Evolutionary conservation across 2,113 vertebrate genomes (phyloP), one percentile per base, ranked within the genome.

Genomic region (Istiophorus platypterus): DNA sequence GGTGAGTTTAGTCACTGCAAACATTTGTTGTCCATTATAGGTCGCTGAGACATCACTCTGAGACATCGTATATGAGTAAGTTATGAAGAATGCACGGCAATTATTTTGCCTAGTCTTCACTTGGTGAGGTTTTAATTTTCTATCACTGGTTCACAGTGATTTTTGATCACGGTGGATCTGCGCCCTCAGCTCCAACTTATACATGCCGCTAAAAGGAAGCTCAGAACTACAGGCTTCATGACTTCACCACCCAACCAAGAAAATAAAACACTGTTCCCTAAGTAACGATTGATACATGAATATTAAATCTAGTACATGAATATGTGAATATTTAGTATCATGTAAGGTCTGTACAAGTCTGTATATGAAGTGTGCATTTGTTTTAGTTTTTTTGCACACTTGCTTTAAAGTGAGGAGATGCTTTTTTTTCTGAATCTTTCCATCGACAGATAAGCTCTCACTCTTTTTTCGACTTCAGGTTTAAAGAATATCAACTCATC

Each of bases 1-100:
- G 98, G 98, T 98, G 96, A 92, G 93, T 91, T 79, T 80, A 87
- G 72, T 86, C 88, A 89, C 81, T 78, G 72, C 29, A 47, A 59
- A 64, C 34, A n/a, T 65, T 17, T 70, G 34, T 27, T 49, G 26
- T 73, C 72, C 71, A 66, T 71, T 78, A 17, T 10, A 37, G 76
- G 41, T 74, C 22, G 15, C 47, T 56, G n/a, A 37, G 29, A 49
- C 12, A 0, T 45, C 10, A 12, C 5, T 12, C 24, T 49, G 34
- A 34, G 7, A 11, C 26, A 47, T 57, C 73, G 24, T 9, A 47
- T 72, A 29, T 34, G 37, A 56, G 34, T 27, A 61, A 54, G 37
- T 54, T 61, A 56, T 51, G 65, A 84, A 10, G 7, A 58, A 82
- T n/a, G 69, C 5, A 12, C 12, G 9, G n/a, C 56, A 59, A 31